Evolutionary conservation across 2,797 vertebrate genomes (phyloP).

Genomic region (Alcedo atthis): DNA sequence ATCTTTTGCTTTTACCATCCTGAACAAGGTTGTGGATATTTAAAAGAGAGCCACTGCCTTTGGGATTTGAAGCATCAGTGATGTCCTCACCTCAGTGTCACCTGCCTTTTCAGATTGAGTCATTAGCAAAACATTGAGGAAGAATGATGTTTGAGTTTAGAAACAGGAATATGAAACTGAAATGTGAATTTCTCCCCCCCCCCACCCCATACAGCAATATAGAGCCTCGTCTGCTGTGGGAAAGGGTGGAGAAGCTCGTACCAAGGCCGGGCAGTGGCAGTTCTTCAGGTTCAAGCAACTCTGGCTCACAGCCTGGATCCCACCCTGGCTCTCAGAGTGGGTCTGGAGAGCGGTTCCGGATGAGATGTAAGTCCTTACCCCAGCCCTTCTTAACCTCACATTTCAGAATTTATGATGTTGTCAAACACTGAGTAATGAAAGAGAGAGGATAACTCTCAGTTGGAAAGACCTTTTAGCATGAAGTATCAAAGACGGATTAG

Average conservation of each 20-base stretch:
- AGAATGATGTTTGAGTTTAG: neutral
- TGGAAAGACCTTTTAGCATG: neutral
- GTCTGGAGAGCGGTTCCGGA: conserved; percentile 91
- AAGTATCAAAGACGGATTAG: neutral
- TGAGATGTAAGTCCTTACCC: conserved; percentile 85
- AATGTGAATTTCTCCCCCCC: neutral
- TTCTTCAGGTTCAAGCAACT: conserved; percentile 94
- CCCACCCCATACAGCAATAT: conserved; percentile 77
- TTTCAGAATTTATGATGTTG: neutral
- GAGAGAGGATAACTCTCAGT: neutral
- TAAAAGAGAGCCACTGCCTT: neutral
- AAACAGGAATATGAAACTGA: neutral
- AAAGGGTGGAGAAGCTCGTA: conserved; percentile 92
- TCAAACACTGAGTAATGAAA: neutral
- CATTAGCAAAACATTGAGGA: neutral
- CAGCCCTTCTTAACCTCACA: accelerated
- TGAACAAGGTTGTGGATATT: neutral
- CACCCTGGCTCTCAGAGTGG: conserved; percentile 89
- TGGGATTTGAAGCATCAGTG: neutral
- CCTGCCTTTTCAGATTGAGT: neutral
- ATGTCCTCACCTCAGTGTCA: neutral
- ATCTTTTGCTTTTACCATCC: neutral
- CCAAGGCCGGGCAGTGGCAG: conserved; percentile 90
- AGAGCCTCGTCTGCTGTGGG: conserved; percentile 93
- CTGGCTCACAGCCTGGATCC: conserved; percentile 89